Conservation (phyloP, 2,113 vertebrate species). For the Campylomormyrus numenius region DNA sequence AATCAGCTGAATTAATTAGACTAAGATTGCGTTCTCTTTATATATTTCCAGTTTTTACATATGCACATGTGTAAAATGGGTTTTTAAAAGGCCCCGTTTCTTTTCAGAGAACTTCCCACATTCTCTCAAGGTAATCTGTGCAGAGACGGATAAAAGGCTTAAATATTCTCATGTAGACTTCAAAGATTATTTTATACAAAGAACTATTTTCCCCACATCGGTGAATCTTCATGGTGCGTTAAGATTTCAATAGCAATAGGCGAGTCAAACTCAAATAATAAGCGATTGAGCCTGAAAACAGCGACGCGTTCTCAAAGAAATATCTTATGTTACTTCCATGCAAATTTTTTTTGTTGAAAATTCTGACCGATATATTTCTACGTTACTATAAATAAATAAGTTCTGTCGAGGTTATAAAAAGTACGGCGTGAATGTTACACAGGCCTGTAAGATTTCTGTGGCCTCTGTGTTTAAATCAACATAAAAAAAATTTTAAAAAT, state of each 20-base stretch:
- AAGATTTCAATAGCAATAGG: constrained; percentile 98
- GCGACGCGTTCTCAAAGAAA: constrained; percentile 85
- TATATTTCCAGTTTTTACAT: constrained; percentile 9
- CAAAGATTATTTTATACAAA: constrained; percentile 89
- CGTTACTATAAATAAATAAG: constrained; percentile 50
- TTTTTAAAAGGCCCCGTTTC: constrained; percentile 49
- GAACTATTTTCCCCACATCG: constrained; percentile 87
- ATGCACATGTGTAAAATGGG: background rate
- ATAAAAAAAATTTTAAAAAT: background rate
- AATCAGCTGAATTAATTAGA: background rate
- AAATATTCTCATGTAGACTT: constrained; percentile 88
- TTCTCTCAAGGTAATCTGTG: constrained; percentile 78
- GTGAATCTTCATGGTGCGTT: constrained; percentile 99
- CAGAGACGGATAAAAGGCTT: constrained; percentile 78
- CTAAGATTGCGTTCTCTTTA: background rate
- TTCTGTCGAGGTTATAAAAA: background rate
- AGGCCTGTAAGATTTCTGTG: background rate
- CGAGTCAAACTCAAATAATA: constrained; percentile 97
- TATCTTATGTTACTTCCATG: constrained; percentile 71
- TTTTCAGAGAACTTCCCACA: constrained; percentile 76
- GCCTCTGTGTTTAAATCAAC: background rate
- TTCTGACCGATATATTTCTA: constrained; percentile 46
- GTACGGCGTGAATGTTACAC: background rate
- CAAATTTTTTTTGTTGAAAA: constrained; percentile 50
- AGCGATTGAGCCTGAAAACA: constrained; percentile 81